Evolutionary conservation across 2,797 vertebrate genomes (phyloP), one percentile per base, ranked within the genome.

Genomic region (Coregonus ussuriensis): DNA sequence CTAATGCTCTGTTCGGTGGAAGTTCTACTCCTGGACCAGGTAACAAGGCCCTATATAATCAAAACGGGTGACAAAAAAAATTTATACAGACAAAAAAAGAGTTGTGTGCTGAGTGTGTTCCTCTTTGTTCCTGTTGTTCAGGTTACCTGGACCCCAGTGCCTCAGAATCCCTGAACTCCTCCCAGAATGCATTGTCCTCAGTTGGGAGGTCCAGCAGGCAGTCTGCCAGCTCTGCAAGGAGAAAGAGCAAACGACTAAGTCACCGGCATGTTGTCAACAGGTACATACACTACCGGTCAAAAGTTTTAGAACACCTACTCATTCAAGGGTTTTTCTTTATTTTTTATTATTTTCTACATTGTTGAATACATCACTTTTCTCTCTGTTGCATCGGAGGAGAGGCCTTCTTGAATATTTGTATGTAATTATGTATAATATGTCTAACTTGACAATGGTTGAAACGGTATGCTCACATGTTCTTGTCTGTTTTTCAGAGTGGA

Each of bases 21-120:
- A 89, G 80, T 9, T 97, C 96, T 71, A 98, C 97, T 78, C 98
- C 98, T 84, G 94, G 94, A 84, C 96, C 97, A 95, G 97, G 97
- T 99, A 86, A 69, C 18, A 29, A 3, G 59, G 59, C 16, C 59
- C 59, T 11, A 25, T 63, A 11, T 25, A 63, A 63, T 63, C 6
- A 9, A 63, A 63, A 63, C 29, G 59, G 59, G 6, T 63, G 41
- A 25, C 25, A 25, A 25, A n/a, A n/a, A n/a, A n/a, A n/a, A n/a
- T 25, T 25, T 25, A 25, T 25, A 25, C 25, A 25, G 25, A 25
- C 25, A 25, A 25, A 25, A 25, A 25, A 25, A 25, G 25, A 25
- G 25, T 25, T 25, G 59, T 25, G 21, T 63, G 21, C 25, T 25
- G 7, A 67, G 9, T 59, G 9, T 59, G 63, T 75, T 14, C 31